Evolutionary conservation across 2,888 invertebrate species (phyloP).

Genomic region (Crossocerus cetratus): DNA sequence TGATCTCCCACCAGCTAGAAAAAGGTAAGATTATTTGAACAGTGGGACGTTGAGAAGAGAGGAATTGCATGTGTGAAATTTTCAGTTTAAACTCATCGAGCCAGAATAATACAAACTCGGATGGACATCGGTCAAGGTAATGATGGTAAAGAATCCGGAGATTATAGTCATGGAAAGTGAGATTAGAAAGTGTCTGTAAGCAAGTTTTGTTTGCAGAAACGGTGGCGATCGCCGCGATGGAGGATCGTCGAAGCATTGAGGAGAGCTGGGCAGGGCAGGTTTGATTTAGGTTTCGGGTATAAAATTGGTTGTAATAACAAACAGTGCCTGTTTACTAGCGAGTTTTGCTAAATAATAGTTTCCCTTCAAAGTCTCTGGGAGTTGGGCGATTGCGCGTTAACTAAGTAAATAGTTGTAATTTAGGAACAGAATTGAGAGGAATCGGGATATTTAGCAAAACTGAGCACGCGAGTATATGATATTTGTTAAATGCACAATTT

Average conservation of each 20-base stretch:
- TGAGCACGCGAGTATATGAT: slow-evolving; percentile 18
- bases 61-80: slow-evolving; percentile 33
- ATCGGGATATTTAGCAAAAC: slow-evolving; percentile 34
- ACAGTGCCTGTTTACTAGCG: slow-evolving; percentile 30
- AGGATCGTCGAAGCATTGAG: slow-evolving; percentile 68
- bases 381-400: too few relatives aligned
- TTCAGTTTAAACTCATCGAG: slow-evolving; percentile 64
- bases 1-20: slow-evolving; percentile 72
- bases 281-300: slow-evolving; percentile 70
- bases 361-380: slow-evolving; percentile 4
- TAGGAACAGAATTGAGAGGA: neutral
- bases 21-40: slow-evolving; percentile 63
- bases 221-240: slow-evolving; percentile 67
- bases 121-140: slow-evolving; percentile 71
- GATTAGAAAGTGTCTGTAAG: slow-evolving; percentile 4
- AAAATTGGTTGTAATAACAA: slow-evolving; percentile 61
- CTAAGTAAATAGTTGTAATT: too few relatives aligned
- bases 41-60: neutral
- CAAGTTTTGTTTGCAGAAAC: slow-evolving; percentile 61
- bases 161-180: neutral
- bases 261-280: slow-evolving; percentile 64
- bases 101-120: slow-evolving; percentile 63
- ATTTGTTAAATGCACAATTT: slow-evolving; percentile 44
- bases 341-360: slow-evolving; percentile 49
- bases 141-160: slow-evolving; percentile 32